Conservation (phyloP, 2,888 invertebrate species). For the Cistogaster globosa region DNA sequence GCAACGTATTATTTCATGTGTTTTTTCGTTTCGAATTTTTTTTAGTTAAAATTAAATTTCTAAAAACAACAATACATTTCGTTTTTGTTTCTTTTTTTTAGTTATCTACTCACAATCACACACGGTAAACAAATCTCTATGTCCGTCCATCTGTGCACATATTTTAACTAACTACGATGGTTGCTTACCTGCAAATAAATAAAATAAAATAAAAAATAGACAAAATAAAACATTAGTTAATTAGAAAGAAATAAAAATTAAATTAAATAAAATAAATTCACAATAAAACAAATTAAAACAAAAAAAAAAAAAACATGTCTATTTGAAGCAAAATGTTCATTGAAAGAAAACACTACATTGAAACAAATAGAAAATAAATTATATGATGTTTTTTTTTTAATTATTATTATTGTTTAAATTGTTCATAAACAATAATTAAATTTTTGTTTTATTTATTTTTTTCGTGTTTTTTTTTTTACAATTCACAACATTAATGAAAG, state of each 20-base stretch:
- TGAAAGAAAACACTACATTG: slow-evolving; percentile 36
- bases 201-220: not conserved
- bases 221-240: slow-evolving; percentile 59
- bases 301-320: slow-evolving; percentile 49
- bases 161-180: slow-evolving; percentile 18
- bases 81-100: slow-evolving; percentile 14
- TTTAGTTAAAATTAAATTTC: too few relatives aligned
- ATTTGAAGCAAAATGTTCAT: slow-evolving; percentile 38
- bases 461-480: slow-evolving; percentile 3
- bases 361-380: not conserved
- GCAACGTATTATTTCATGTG: not conserved
- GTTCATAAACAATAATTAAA: slow-evolving; percentile 53
- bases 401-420: slow-evolving; percentile 27
- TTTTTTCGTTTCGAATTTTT: not conserved
- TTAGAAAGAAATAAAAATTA: slow-evolving; percentile 49
- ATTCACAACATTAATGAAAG: slow-evolving; percentile 49
- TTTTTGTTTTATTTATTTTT: slow-evolving; percentile 20
- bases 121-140: slow-evolving; percentile 7
- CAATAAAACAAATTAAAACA: slow-evolving; percentile 17
- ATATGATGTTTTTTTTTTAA: not conserved
- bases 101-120: slow-evolving; percentile 55
- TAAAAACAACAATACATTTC: not conserved
- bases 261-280: slow-evolving; percentile 6
- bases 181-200: slow-evolving; percentile 57
- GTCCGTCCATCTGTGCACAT: slow-evolving; percentile 9